A percentile compares a stretch with the other conserved stretches of the same genome.
Evolutionary conservation across 2,888 invertebrate species (phyloP).

Genomic region (Smittia sp.): DNA sequence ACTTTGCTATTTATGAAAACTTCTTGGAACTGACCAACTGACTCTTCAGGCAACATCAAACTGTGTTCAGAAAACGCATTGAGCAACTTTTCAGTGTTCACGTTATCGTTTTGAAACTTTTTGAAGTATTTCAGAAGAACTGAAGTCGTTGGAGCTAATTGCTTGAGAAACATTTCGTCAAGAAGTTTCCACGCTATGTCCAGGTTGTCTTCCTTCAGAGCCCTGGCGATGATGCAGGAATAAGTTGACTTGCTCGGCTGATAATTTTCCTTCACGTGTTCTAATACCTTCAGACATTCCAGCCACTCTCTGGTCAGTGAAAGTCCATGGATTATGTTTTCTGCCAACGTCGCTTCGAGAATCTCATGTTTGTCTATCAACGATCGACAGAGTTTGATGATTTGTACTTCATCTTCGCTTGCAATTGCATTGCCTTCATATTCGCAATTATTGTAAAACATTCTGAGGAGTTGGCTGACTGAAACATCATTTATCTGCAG

Average conservation of each 20-base stretch:
- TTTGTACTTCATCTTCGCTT: conserved; percentile 56
- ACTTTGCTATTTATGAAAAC: conserved; percentile 47
- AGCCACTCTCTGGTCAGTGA: conserved; percentile 65
- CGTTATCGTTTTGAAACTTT: conserved; percentile 51
- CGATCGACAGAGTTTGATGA: conserved; percentile 56
- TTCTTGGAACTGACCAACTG: conserved; percentile 48
- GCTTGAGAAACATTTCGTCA: conserved; percentile 56
- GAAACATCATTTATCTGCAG: conserved; percentile 59
- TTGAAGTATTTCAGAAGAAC: conserved; percentile 59
- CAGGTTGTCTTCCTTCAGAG: conserved; percentile 48
- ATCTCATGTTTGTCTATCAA: conserved; percentile 58
- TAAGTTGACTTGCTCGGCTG: conserved; percentile 55
- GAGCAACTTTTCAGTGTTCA: conserved; percentile 58
- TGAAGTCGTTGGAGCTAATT: conserved; percentile 53
- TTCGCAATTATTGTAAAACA: conserved; percentile 54
- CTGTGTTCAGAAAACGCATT: conserved; percentile 57
- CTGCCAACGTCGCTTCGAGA: conserved; percentile 61
- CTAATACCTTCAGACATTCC: conserved; percentile 59
- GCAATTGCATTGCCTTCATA: conserved; percentile 49
- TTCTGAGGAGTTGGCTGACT: conserved; percentile 58
- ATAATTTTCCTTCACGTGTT: conserved; percentile 58
- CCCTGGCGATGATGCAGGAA: conserved; percentile 58
- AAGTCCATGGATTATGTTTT: conserved; percentile 61
- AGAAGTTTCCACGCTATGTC: conserved; percentile 62
- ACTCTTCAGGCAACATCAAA: conserved; percentile 50